phyloP scores from a whole-genome alignment of 2,113 vertebrate species.

The Andinoacara biseriatus region DNA sequence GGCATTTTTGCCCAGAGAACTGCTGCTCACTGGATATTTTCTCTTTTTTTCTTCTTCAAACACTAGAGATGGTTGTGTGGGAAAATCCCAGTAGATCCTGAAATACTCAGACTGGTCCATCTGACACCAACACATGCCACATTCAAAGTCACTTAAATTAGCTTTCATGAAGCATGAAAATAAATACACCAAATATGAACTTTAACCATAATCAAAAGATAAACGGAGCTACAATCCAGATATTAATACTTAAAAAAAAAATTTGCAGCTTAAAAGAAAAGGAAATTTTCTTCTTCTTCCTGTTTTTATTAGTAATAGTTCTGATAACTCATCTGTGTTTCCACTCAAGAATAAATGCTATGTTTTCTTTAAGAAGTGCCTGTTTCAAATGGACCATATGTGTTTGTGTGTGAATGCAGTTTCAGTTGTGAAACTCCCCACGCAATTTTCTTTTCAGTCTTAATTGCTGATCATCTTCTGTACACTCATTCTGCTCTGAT shows the following conservation, averaged over 20 bases:
- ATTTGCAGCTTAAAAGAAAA: background rate
- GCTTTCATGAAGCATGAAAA: background rate
- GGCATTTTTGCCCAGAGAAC: background rate
- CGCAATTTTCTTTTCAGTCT: background rate
- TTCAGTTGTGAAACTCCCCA: conserved; percentile 1
- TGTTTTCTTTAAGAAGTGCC: background rate
- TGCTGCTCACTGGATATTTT: background rate
- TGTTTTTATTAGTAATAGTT: rapidly evolving
- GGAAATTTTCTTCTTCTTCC: background rate
- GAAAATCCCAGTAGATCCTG: background rate
- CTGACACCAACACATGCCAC: background rate
- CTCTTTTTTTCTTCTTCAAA: background rate
- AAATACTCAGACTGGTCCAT: background rate
- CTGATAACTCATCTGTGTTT: background rate
- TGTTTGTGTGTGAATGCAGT: background rate
- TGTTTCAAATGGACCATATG: background rate
- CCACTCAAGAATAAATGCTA: rapidly evolving
- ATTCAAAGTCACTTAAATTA: background rate
- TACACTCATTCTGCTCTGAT: background rate
- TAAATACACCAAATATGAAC: background rate
- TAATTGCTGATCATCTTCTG: background rate
- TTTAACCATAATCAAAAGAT: background rate
- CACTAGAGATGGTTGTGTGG: background rate
- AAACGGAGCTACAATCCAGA: background rate
- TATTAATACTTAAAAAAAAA: background rate